Evolutionary conservation across 1,140 invertebrate genomes (phyloP).

Genomic region (Papilio dardanus): DNA sequence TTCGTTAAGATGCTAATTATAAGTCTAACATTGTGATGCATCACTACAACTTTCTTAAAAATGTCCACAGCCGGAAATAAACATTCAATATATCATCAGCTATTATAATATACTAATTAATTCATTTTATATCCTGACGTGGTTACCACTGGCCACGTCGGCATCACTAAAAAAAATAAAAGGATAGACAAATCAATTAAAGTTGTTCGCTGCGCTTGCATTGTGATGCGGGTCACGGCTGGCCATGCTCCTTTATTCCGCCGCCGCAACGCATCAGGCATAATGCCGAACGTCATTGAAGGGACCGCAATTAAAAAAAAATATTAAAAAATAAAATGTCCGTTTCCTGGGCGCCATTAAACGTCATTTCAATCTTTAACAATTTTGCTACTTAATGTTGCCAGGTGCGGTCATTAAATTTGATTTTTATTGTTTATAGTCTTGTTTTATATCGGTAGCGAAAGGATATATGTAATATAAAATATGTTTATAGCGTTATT

Average conservation of each 20-base stretch:
- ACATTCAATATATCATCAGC: neutral
- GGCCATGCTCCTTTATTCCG: slow-evolving; percentile 47
- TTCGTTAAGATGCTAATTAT: too few relatives aligned
- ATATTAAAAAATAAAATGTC: slow-evolving; percentile 39
- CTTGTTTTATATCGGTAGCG: slow-evolving; percentile 19
- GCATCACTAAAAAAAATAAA: neutral
- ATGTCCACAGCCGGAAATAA: neutral
- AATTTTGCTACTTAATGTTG: slow-evolving; percentile 27
- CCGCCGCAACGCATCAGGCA: slow-evolving; percentile 50
- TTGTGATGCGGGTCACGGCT: slow-evolving; percentile 42
- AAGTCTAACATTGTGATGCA: neutral
- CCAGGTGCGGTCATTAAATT: slow-evolving; percentile 3
- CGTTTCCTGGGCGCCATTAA: slow-evolving; percentile 32
- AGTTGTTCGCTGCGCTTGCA: slow-evolving; percentile 39
- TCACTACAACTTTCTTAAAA: neutral
- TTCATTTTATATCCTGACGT: slow-evolving; percentile 6
- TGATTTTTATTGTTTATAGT: slow-evolving; percentile 24
- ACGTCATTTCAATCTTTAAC: neutral
- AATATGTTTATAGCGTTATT: slow-evolving; percentile 1
- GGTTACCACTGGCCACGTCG: neutral
- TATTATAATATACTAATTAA: slow-evolving; percentile 21
- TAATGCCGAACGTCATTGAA: slow-evolving; percentile 39
- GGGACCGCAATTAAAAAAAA: slow-evolving; percentile 51
- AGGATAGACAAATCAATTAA: slow-evolving; percentile 38
- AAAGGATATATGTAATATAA: slow-evolving; percentile 3